Evolutionary conservation across 2,888 invertebrate genomes (phyloP).

Genomic region (Nemoura dubitans): DNA sequence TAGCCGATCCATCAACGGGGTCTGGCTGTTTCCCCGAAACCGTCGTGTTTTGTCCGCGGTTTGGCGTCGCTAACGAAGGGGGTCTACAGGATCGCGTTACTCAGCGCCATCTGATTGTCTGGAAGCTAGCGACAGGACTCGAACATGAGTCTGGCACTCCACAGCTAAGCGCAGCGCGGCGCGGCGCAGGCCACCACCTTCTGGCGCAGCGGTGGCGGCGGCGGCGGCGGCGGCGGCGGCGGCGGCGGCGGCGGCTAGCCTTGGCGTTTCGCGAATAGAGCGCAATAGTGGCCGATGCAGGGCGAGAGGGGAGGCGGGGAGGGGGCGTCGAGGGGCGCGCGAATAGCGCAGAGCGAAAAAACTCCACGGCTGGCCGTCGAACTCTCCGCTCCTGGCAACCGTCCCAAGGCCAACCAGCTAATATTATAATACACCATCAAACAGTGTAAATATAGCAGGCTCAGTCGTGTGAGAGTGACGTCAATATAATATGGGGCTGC

Average conservation of each 20-base stretch:
- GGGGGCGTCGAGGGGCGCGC: conserved; percentile 29
- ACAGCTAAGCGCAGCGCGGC: background rate
- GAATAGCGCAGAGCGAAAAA: conserved; percentile 28
- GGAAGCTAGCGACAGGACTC: background rate
- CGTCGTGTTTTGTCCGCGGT: background rate
- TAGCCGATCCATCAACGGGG: background rate
- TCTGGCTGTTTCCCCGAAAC: background rate
- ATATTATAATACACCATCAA: conserved; percentile 47
- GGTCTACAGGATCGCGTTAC: background rate
- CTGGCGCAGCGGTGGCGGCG: background rate
- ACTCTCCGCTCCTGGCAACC: conserved; percentile 52
- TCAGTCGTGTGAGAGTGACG: conserved; percentile 38
- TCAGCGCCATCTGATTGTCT: background rate
- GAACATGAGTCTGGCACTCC: background rate
- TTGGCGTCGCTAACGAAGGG: background rate
- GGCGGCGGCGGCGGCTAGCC: conserved; percentile 25
- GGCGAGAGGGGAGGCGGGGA: background rate
- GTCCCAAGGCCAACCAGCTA: conserved; percentile 51
- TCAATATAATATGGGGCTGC: conserved; percentile 45
- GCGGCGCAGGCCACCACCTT: background rate
- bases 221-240: conserved; percentile 4
- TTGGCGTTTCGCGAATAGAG: conserved; percentile 32
- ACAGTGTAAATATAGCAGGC: conserved; percentile 51
- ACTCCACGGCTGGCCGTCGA: conserved; percentile 50
- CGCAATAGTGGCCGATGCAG: background rate